A percentile compares a stretch with the other conserved stretches of the same genome.
These are phyloP conservation scores for Propsilocerus akamusi DNA, from an alignment of 1,140 invertebrate genomes.

Conservation along the genomic window DNA sequence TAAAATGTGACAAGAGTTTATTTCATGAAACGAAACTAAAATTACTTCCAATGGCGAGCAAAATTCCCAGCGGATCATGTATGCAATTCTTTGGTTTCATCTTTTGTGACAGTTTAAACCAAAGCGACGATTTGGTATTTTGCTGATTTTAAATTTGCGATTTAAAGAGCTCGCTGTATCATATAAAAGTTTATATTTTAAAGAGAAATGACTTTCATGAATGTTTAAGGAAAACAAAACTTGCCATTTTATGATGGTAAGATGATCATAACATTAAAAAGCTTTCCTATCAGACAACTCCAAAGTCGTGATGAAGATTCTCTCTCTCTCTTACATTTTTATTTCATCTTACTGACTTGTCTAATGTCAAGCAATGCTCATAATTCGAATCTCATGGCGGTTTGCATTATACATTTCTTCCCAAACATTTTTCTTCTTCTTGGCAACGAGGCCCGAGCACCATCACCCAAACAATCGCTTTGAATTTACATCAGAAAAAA, in stretches of 20 bases:
- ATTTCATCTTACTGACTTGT: not conserved
- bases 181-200: not conserved
- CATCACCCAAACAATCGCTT: not conserved
- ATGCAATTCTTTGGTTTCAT: not conserved
- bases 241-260: not conserved
- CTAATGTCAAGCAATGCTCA: constrained; percentile 1
- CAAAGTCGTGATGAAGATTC: constrained; percentile 1
- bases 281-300: not conserved
- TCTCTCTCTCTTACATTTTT: not conserved
- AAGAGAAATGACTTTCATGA: not conserved
- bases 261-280: not conserved
- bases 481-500: constrained; percentile 2
- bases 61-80: not conserved
- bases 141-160: not conserved
- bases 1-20: not conserved
- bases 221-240: not conserved
- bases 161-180: no score
- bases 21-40: not conserved
- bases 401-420: no score
- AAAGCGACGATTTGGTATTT: not conserved
- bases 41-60: not conserved
- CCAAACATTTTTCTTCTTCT: no score
- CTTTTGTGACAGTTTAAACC: not conserved
- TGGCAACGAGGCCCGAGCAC: not conserved
- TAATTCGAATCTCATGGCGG: not conserved